Conservation (phyloP, 2,888 invertebrate genomes). For the Agrotis ipsilon region DNA sequence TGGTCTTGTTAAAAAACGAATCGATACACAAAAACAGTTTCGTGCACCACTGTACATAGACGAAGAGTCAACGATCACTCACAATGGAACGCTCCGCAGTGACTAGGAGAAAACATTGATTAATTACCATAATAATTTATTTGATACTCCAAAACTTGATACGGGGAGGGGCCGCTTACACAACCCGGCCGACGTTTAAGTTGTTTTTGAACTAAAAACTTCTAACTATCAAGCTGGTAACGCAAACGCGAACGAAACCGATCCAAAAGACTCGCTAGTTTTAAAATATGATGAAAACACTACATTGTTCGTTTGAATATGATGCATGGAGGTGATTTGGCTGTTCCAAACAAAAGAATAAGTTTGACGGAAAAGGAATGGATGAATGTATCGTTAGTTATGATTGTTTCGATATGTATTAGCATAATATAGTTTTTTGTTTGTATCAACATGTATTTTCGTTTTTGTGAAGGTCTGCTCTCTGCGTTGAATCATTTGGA, state of each 20-base stretch:
- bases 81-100: conserved; percentile 87
- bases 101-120: conserved; percentile 91
- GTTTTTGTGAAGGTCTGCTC: conserved; percentile 83
- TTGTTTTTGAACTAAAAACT: conserved; percentile 84
- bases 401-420: conserved; percentile 84
- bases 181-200: conserved; percentile 80
- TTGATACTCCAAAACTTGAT: conserved; percentile 91
- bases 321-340: conserved; percentile 89
- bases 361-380: conserved; percentile 86
- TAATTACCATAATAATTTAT: conserved; percentile 92
- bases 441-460: conserved; percentile 69
- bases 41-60: conserved; percentile 82
- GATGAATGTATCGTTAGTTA: conserved; percentile 83
- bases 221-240: conserved; percentile 72
- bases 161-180: conserved; percentile 86
- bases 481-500: conserved; percentile 89
- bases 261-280: conserved; percentile 72
- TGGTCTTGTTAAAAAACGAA: conserved; percentile 73
- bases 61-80: conserved; percentile 88
- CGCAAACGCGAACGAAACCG: conserved; percentile 75
- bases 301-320: conserved; percentile 87
- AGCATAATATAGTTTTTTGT: conserved; percentile 80
- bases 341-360: conserved; percentile 90
- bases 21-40: conserved; percentile 84
- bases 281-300: conserved; percentile 86